phyloP scores from a whole-genome alignment of 2,888 invertebrate species.

The Eristalis intricaria region DNA sequence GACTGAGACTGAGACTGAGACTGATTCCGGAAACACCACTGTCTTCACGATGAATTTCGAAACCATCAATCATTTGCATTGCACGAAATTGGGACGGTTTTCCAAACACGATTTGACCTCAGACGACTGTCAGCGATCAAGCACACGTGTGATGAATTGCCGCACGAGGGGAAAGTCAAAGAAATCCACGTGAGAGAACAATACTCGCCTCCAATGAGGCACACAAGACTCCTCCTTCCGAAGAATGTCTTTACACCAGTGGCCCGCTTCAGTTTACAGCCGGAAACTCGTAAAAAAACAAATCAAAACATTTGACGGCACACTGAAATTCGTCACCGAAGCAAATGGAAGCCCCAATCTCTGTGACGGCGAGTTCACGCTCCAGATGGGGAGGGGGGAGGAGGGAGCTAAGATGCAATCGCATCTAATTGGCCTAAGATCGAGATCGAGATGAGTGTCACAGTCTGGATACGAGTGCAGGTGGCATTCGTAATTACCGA shows the following conservation, averaged over 20 bases:
- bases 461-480: conserved; percentile 61
- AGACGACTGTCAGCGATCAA: neutral
- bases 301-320: conserved; percentile 20
- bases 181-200: conserved; percentile 48
- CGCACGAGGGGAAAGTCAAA: conserved; percentile 12
- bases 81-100: neutral
- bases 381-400: conserved; percentile 9
- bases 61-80: neutral
- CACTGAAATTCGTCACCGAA: conserved; percentile 45
- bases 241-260: neutral
- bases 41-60: neutral
- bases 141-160: conserved; percentile 4
- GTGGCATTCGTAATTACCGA: conserved; percentile 58
- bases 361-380: conserved; percentile 27
- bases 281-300: neutral
- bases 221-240: conserved; percentile 1
- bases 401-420: conserved; percentile 13
- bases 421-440: conserved; percentile 4
- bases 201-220: neutral
- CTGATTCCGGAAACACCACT: neutral
- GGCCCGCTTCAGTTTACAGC: conserved; percentile 5
- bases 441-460: conserved; percentile 28
- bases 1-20: too few species aligned
- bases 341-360: conserved; percentile 29
- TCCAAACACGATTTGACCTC: conserved; percentile 3